Percentiles rank a stretch among this genome's conserved stretches.
Evolutionary conservation across 2,797 vertebrate genomes (phyloP).

Genomic region (Bradypodion ventrale): DNA sequence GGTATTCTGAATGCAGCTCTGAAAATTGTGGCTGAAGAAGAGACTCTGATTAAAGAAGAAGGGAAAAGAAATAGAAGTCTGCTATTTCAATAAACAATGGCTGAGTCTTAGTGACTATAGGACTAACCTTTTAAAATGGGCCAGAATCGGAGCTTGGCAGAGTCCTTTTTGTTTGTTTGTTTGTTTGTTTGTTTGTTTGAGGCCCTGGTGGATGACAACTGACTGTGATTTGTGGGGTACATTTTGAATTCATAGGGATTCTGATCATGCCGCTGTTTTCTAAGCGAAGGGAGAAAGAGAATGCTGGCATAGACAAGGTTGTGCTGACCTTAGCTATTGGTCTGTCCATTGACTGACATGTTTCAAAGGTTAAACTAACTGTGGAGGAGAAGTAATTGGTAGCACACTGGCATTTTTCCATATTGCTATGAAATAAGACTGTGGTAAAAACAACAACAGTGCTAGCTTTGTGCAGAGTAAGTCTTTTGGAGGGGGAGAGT

Average conservation of each 20-base stretch:
- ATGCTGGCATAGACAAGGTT: conserved; percentile 64
- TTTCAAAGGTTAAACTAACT: conserved; percentile 81
- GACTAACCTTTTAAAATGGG: not conserved
- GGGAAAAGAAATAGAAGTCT: not conserved
- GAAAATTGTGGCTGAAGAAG: too few relatives aligned
- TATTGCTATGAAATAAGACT: conserved; percentile 57
- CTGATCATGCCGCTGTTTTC: conserved; percentile 55
- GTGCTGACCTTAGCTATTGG: conserved; percentile 68
- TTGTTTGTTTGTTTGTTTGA: too few relatives aligned
- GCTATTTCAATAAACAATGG: not conserved
- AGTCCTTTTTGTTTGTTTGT: too few relatives aligned
- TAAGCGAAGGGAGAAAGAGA: conserved; percentile 65
- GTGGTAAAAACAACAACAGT: conserved; percentile 57
- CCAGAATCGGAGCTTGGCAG: too few relatives aligned
- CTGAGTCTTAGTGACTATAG: not conserved
- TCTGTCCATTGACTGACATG: conserved; percentile 68
- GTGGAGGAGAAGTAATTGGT: conserved; percentile 70
- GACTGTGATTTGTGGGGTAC: conserved; percentile 1
- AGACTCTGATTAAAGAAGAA: not conserved
- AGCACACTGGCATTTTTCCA: conserved; percentile 68
- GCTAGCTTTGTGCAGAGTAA: conserved; percentile 56
- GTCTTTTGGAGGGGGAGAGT: conserved; percentile 26
- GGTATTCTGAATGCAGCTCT: too few relatives aligned
- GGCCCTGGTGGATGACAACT: accelerated
- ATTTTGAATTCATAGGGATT: conserved; percentile 48